Base-by-base conservation (phyloP, 2,888 invertebrate genomes). In the Tortricodes alternella region DNA sequence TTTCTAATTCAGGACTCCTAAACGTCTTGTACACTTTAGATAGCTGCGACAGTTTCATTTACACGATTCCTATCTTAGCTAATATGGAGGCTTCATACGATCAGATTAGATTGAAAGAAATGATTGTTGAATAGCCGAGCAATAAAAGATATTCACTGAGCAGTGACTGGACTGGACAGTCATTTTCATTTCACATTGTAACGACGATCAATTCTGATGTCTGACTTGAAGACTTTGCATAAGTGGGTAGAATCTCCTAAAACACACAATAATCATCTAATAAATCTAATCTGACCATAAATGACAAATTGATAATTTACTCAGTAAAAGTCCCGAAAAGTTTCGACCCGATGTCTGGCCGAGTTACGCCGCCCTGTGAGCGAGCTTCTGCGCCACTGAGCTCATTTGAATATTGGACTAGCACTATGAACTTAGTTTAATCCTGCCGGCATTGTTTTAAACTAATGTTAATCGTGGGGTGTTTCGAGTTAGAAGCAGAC, bases 351-450 rank as follows among this genome's bases (percentile, higher is more conserved):
- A n/a, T 61, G 62, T 61, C 61, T 43, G 48, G 34, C 48, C 62
- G 57, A 64, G 62, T 60, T 53, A 44, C 16, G 53, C 58, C 50
- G 64, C 64, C 72, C 71, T 76, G 76, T 69, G 71, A 66, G 71
- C 60, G 64, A 77, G 74, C 76, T 78, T 78, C 73, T 67, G 72
- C 72, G 62, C 73, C 66, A 72, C 67, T 73, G 72, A 75, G 73
- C 80, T 80, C 73, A 83, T 85, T 83, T 82, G 78, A 83, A 84
- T 85, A 80, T 78, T 73, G 69, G 70, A 78, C 76, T 76, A 73
- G 78, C 74, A 76, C 58, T 64, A 62, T 64, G 67, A 79, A 79
- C 71, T 77, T 67, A 67, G 70, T 78, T 78, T 61, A 64, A 63
- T 63, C 70, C 68, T 65, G 63, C 61, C 70, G 57, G 67, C 76